phyloP scores from a whole-genome alignment of 2,113 vertebrate genomes.

The Plecturocebus donacophilus region DNA sequence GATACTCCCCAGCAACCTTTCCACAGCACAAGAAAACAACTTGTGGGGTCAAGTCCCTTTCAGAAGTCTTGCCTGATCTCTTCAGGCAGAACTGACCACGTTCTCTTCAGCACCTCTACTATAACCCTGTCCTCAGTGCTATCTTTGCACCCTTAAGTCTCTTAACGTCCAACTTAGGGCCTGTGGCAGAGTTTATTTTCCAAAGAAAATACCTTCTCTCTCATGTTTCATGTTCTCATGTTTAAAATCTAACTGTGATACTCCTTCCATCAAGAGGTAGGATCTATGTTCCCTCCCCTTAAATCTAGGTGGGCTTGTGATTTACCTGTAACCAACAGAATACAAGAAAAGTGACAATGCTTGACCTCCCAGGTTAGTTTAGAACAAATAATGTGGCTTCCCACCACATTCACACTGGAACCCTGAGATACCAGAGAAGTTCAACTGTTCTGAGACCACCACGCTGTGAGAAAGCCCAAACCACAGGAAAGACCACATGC shows the following conservation, averaged over 20 bases:
- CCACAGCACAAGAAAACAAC: background rate
- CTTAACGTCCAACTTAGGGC: background rate
- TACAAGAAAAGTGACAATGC: background rate
- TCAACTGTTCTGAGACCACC: background rate
- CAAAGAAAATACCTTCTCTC: background rate
- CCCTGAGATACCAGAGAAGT: background rate
- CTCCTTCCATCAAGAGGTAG: background rate
- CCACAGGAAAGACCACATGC: background rate
- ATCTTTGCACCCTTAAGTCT: background rate
- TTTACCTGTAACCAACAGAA: background rate
- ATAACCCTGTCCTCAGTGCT: background rate
- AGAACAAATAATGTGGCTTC: background rate
- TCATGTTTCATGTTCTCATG: background rate
- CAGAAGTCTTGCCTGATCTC: background rate
- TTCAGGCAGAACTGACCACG: background rate
- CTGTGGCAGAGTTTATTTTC: background rate
- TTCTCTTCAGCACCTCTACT: background rate
- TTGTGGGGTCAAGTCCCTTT: background rate
- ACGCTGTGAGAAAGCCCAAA: background rate
- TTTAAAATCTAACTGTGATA: background rate
- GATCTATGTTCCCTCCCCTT: background rate
- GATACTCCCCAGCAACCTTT: background rate
- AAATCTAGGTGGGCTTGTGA: background rate
- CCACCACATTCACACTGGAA: background rate
- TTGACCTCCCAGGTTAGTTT: background rate